phyloP scores from a whole-genome alignment of 2,797 vertebrate species.

The Myotis vivesi region DNA sequence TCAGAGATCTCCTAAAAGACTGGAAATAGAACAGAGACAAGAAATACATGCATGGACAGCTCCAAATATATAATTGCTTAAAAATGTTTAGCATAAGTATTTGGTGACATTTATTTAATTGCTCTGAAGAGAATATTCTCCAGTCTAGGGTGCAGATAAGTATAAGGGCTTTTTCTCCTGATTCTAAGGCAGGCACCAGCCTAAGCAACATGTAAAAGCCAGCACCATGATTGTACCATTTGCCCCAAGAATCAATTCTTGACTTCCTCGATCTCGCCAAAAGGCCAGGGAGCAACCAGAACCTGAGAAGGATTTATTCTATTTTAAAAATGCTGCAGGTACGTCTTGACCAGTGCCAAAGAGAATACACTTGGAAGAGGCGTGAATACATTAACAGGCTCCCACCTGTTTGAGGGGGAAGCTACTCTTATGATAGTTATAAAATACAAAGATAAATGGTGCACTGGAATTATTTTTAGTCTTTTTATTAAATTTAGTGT shows the following conservation, averaged over 20 bases:
- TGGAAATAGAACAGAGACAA: background rate
- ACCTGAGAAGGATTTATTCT: background rate
- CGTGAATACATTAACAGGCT: background rate
- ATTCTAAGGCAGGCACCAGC: background rate
- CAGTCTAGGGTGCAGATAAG: background rate
- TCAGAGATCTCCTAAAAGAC: background rate
- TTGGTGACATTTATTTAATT: background rate
- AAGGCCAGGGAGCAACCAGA: background rate
- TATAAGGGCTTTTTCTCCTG: background rate
- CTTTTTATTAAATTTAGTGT: slow-evolving; percentile 17
- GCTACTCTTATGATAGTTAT: background rate
- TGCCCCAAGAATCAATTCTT: background rate
- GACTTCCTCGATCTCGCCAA: background rate
- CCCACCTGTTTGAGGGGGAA: background rate
- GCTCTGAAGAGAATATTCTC: background rate
- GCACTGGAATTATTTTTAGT: background rate
- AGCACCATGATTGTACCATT: background rate
- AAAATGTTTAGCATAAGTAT: background rate
- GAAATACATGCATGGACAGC: background rate
- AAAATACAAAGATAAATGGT: slow-evolving; percentile 22
- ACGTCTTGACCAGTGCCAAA: background rate
- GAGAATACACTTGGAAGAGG: background rate
- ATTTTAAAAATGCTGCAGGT: background rate
- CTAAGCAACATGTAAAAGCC: background rate
- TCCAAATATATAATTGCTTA: background rate